Evolutionary conservation across 2,797 vertebrate genomes (phyloP), one percentile per base, ranked within the genome.

Genomic region (Protosalanx chinensis): DNA sequence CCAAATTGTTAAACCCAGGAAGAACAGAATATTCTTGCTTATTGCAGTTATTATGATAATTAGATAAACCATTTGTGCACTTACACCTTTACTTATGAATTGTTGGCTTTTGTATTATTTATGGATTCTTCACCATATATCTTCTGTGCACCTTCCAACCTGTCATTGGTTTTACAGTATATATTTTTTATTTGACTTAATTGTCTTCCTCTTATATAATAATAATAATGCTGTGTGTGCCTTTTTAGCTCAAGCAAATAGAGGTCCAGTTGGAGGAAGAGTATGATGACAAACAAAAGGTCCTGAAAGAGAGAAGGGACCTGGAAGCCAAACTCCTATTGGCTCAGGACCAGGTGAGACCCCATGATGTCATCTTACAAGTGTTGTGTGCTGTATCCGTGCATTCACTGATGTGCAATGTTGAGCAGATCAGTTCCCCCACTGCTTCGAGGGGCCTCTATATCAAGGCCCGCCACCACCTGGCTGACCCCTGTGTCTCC

Each of bases 201-300:
- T 23, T 46, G 10, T 46, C 41, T 46, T 46, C 41, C 41, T 12
- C 12, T 3, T 46, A 46, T 46, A 12, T 1, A 37, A 23, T 18
- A n/a, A 20, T 20, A 58, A 58, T 18, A 20, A 16, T 59, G 16
- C 23, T n/a, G 29, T 57, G 18, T 20, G 10, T 62, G 59, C 58
- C 20, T 65, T 13, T 72, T 32, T 80, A 96, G 95, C 81, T 98
- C 80, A 98, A 96, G 79, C 97, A 98, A 87, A 95, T 98, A 91
- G 97, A 98, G 77, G 91, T 96, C 63, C 97, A 98, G 89, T 90
- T 99, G 20, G 97, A 99, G 81, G 97, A 99, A 73, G 97, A 98
- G 70, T 98, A 99, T 0, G 95, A 98, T 67, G 96, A 98, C 69
- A 98, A 98, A 84, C 97, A 98, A 91, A 98, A 98, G 90, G 96